phyloP scores from a whole-genome alignment of 2,888 invertebrate species.

The Malthinus seriepunctatus region DNA sequence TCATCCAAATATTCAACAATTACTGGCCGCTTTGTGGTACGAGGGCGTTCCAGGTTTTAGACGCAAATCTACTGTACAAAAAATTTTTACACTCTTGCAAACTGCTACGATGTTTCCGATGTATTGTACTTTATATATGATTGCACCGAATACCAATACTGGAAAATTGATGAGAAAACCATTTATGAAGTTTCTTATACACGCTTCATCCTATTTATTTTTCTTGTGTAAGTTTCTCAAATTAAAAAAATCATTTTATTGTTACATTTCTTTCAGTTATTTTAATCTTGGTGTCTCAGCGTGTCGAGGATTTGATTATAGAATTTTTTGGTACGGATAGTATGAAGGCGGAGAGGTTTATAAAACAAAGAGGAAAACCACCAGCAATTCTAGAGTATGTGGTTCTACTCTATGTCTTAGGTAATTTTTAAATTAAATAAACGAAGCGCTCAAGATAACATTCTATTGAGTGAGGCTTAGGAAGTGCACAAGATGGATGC shows the following conservation, averaged over 20 bases:
- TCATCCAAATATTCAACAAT: constrained; percentile 94
- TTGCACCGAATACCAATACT: constrained; percentile 78
- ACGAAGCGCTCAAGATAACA: too few species aligned
- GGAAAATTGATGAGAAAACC: constrained; percentile 89
- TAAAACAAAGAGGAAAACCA: constrained; percentile 79
- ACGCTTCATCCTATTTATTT: constrained; percentile 91
- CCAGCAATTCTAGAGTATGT: constrained; percentile 84
- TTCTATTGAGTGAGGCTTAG: too few species aligned
- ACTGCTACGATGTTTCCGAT: constrained; percentile 86
- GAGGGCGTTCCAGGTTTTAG: constrained; percentile 94
- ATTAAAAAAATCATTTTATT: background rate
- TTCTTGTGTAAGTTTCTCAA: constrained; percentile 78
- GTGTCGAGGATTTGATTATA: constrained; percentile 78
- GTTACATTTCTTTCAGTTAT: constrained; percentile 66
- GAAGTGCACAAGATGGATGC: too few species aligned
- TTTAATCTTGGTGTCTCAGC: constrained; percentile 88
- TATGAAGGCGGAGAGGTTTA: constrained; percentile 68
- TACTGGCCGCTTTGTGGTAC: constrained; percentile 91
- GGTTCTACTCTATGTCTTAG: constrained; percentile 83
- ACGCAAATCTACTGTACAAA: constrained; percentile 74
- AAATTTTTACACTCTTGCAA: constrained; percentile 67
- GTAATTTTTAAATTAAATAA: constrained; percentile 50
- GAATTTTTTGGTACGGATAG: constrained; percentile 72
- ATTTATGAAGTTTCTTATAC: constrained; percentile 95
- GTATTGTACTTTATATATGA: constrained; percentile 83